Conservation (phyloP, 2,113 vertebrate species). For the Poeciliopsis occidentalis region DNA sequence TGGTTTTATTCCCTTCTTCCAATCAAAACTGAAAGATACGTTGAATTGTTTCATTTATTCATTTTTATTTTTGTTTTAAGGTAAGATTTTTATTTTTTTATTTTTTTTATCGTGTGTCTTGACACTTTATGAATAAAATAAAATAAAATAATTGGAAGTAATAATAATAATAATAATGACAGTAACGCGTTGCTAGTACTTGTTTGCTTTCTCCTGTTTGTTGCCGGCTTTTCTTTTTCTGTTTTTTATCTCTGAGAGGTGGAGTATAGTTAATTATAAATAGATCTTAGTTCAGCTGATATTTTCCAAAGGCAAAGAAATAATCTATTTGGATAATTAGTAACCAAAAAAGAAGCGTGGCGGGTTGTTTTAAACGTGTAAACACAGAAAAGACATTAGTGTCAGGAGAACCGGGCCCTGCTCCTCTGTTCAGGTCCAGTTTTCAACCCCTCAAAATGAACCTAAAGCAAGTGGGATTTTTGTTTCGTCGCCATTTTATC, state of each 20-base stretch:
- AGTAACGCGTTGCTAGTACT: slow-evolving; percentile 1
- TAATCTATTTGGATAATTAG: slow-evolving; percentile 81
- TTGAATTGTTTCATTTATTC: too few species aligned
- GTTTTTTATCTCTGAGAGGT: slow-evolving; percentile 25
- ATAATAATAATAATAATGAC: slow-evolving; percentile 1
- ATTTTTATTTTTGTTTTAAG: too few species aligned
- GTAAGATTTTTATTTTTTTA: too few species aligned
- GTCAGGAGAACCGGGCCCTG: not conserved
- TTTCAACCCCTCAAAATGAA: not conserved
- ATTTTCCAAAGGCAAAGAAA: slow-evolving; percentile 77
- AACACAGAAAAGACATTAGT: slow-evolving; percentile 44
- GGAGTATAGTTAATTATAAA: slow-evolving; percentile 79
- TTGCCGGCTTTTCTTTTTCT: slow-evolving; percentile 1
- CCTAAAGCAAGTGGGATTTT: not conserved
- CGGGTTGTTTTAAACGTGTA: slow-evolving; percentile 74
- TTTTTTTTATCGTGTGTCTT: not conserved
- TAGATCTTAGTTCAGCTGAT: slow-evolving; percentile 71
- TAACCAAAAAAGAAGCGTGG: slow-evolving; percentile 75
- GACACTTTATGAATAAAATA: not conserved
- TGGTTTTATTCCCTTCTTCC: too few species aligned
- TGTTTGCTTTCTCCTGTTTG: not conserved
- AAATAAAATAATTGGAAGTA: not conserved
- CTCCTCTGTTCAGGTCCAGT: not conserved
- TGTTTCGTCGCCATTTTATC: not conserved
- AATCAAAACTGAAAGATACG: too few species aligned